Evolutionary conservation across 2,797 vertebrate species (phyloP), one percentile per base, ranked within the genome.

Genomic region (Anniella stebbinsi): DNA sequence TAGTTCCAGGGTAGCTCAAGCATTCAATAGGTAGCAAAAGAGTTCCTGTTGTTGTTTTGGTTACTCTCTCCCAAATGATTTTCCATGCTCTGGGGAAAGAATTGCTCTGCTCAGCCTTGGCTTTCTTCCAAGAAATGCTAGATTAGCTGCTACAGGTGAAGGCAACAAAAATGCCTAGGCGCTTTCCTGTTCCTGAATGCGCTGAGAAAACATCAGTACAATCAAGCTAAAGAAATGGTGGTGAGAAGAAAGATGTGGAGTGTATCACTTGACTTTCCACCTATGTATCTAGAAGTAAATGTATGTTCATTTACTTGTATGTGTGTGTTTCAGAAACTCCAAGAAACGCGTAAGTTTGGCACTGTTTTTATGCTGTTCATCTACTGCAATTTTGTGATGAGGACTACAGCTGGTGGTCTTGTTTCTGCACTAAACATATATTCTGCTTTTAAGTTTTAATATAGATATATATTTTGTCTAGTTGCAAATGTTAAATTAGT

Each of bases 61-160:
- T n/a, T 76, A 66, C 38, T 33, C 4, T 60, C 6, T 45, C 38
- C 69, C 30, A 66, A 80, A 30, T 54, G 41, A 69, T 75, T 89
- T n/a, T 60, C 28, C 28, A 28, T 25, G 51, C 51, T 28, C 33
- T 41, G 28, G 41, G 21, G 33, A 45, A 45, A 66, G 51, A 23
- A 36, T 36, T 7, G 0, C 25, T 75, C 0, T 70, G 81, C 51
- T 89, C 30, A 77, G 28, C 18, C 28, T 91, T 91, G 84, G 86
- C 89, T 87, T 13, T 13, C 57, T 73, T 93, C 69, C 92, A 92
- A 86, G 57, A 87, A 89, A 84, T 72, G 38, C 0, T 0, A 54
- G 25, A 0, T 87, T 48, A 83, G 18, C 70, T 80, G 69, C 5
- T 18, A 2, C 94, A 96, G 93, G 89, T 96, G 94, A 67, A 86